Evolutionary conservation across 1,140 invertebrate species (phyloP).

Genomic region (Drosophila ercepeae): DNA sequence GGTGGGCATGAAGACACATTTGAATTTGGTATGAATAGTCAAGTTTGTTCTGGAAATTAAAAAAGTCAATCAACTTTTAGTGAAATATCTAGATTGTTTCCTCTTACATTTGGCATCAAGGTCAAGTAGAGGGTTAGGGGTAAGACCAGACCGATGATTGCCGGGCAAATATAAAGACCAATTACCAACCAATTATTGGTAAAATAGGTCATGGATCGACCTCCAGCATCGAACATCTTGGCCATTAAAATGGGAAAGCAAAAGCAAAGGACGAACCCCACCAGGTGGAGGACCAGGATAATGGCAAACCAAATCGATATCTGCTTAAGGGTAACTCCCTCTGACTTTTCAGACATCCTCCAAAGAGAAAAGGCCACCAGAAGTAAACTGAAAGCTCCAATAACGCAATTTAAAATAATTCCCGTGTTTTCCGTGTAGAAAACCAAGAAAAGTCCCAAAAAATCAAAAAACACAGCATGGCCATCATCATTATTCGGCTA

Average conservation of each 20-base stretch:
- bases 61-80: too few relatives aligned
- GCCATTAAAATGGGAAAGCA: conserved; percentile 85
- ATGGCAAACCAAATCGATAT: conserved; percentile 47
- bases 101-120: conserved; percentile 85
- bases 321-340: conserved; percentile 13
- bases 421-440: conserved; percentile 86
- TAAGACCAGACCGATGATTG: conserved; percentile 75
- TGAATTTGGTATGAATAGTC: conserved; percentile 46
- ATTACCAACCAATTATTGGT: conserved; percentile 87
- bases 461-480: conserved; percentile 91
- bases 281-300: conserved; percentile 44
- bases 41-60: conserved; percentile 42
- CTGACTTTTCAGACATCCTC: conserved; percentile 40
- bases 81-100: background rate
- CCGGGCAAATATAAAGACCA: conserved; percentile 85
- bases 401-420: conserved; percentile 85
- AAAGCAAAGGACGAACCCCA: conserved; percentile 77
- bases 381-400: conserved; percentile 87
- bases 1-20: conserved; percentile 55
- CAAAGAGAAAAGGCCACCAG: conserved; percentile 84
- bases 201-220: conserved; percentile 88
- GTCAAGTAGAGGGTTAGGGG: conserved; percentile 43
- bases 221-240: conserved; percentile 68
- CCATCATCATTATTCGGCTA: conserved; percentile 82
- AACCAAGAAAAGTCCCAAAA: conserved; percentile 89